Percentiles rank a stretch among this genome's conserved stretches.
phyloP scores from a whole-genome alignment of 2,113 vertebrate species.

The Procavia capensis region DNA sequence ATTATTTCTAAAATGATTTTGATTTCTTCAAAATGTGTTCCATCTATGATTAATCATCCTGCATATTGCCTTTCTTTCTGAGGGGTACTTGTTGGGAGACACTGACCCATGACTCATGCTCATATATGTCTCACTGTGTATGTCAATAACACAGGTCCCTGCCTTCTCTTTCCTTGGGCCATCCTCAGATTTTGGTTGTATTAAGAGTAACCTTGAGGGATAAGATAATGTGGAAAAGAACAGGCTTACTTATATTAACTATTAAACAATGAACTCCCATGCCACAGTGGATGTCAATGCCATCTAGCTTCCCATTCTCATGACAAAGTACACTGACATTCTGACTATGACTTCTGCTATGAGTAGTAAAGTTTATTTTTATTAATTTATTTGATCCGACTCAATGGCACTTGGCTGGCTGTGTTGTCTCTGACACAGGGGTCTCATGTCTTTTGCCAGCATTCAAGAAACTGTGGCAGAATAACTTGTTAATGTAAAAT shows the following conservation, averaged over 20 bases:
- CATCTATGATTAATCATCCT: not conserved
- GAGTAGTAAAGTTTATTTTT: not conserved
- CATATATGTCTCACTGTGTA: not conserved
- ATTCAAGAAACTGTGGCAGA: not conserved
- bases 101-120: not conserved
- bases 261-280: not conserved
- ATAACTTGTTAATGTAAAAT: not conserved
- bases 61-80: not conserved
- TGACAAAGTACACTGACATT: not conserved
- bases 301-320: not conserved
- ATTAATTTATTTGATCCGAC: too few species aligned
- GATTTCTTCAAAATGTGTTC: not conserved
- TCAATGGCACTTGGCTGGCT: too few species aligned
- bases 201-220: not conserved
- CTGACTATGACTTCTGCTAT: not conserved
- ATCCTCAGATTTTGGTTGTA: not conserved
- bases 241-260: not conserved
- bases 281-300: too few species aligned
- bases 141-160: not conserved
- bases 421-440: not conserved
- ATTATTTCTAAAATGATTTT: not conserved
- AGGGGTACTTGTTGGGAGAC: not conserved
- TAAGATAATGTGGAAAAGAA: not conserved
- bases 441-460: not conserved
- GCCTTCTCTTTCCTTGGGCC: not conserved